phyloP scores from a whole-genome alignment of 2,113 vertebrate species.

The Acanthisitta chloris region DNA sequence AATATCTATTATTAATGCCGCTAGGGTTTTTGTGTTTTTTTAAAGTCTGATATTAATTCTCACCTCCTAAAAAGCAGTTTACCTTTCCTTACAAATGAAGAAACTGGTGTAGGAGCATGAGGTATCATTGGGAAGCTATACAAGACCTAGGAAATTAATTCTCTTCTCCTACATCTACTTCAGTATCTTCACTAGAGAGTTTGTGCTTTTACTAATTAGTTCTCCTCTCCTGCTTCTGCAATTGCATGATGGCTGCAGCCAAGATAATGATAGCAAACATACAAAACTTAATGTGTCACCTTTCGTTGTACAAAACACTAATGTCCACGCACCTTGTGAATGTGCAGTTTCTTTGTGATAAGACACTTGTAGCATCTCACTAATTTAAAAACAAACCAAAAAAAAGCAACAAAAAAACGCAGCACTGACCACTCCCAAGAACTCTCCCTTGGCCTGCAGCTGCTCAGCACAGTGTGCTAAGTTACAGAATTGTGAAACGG shows the following conservation, averaged over 20 bases:
- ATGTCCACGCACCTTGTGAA: rapidly evolving
- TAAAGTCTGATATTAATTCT: not conserved
- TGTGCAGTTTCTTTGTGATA: not conserved
- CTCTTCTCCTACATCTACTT: not conserved
- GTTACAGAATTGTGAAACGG: not conserved
- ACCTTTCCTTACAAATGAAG: not conserved
- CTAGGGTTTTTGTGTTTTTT: not conserved
- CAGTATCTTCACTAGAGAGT: not conserved
- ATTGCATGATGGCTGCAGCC: not conserved
- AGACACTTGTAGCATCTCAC: not conserved
- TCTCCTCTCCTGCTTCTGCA: not conserved
- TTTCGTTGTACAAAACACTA: not conserved
- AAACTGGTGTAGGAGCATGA: not conserved
- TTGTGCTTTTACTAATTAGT: not conserved
- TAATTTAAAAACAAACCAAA: not conserved
- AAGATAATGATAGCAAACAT: not conserved
- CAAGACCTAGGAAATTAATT: not conserved
- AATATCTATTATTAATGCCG: not conserved
- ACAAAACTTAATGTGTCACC: not conserved
- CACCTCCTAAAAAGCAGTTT: not conserved
- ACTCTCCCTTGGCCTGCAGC: not conserved
- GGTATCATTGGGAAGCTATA: not conserved
- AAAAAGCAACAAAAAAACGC: not conserved
- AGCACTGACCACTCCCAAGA: not conserved
- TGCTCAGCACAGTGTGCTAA: not conserved